Percentiles rank a stretch among this genome's conserved stretches.
Conservation (phyloP, 2,888 invertebrate species). For the Noctua janthina region DNA sequence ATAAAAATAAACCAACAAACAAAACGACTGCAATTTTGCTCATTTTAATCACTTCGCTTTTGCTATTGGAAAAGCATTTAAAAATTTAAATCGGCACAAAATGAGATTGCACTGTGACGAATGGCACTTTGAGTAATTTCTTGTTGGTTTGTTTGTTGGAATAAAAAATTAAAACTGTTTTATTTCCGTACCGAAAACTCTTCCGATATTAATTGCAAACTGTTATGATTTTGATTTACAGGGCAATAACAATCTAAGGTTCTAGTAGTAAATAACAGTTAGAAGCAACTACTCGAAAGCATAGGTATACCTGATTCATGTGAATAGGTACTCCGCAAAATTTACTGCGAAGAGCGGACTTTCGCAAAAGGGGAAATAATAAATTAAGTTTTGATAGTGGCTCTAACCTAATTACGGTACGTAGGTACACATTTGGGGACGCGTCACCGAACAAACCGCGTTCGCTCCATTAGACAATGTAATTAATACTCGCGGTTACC, state of each 20-base stretch:
- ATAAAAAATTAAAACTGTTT: constrained; percentile 59
- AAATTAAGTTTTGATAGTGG: constrained; percentile 67
- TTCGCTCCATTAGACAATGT: constrained; percentile 88
- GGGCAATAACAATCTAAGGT: neutral
- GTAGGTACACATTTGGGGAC: constrained; percentile 78
- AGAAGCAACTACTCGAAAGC: constrained; percentile 1
- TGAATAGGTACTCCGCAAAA: constrained; percentile 35
- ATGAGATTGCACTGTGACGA: constrained; percentile 76
- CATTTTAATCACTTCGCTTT: constrained; percentile 77
- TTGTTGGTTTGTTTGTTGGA: constrained; percentile 65
- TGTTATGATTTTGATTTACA: constrained; percentile 18
- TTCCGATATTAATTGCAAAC: constrained; percentile 29
- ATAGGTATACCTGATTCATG: constrained; percentile 35
- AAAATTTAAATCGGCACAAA: constrained; percentile 75
- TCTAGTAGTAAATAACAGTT: neutral
- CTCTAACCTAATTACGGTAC: constrained; percentile 70
- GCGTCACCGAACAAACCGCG: constrained; percentile 81
- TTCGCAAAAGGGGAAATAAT: constrained; percentile 57
- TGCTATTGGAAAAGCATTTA: constrained; percentile 76
- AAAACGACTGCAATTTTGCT: constrained; percentile 74
- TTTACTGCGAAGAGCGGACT: constrained; percentile 37
- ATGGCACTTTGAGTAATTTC: constrained; percentile 78
- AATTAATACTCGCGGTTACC: constrained; percentile 88
- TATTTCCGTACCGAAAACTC: constrained; percentile 28
- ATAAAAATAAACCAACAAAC: constrained; percentile 74